A percentile compares a stretch with the other conserved stretches of the same genome.
phyloP scores from a whole-genome alignment of 2,797 vertebrate genomes.

The Stomatorhinus walkeri region DNA sequence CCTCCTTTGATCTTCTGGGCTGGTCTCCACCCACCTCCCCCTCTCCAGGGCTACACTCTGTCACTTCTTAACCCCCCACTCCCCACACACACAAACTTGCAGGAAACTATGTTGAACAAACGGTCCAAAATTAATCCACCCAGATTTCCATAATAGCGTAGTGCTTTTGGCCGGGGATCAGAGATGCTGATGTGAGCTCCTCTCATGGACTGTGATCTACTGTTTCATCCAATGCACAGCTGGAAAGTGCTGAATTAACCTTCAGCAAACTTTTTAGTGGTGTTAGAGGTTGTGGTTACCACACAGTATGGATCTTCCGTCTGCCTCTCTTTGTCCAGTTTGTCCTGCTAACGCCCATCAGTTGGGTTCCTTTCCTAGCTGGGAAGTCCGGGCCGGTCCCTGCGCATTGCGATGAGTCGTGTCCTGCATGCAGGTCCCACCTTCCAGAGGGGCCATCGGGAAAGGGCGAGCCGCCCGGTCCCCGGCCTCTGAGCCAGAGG shows the following conservation, averaged over 20 bases:
- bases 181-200: neutral
- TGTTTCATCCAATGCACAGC: neutral
- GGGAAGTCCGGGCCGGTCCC: neutral
- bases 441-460: neutral
- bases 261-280: neutral
- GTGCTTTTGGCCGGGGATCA: neutral
- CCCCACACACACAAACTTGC: neutral
- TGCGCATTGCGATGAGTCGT: neutral
- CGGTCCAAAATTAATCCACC: conserved; percentile 19
- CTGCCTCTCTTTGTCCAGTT: neutral
- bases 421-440: neutral
- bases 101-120: conserved; percentile 6
- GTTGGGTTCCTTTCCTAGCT: neutral
- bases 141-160: neutral
- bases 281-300: neutral
- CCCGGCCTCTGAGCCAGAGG: neutral
- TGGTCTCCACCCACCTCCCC: neutral
- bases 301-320: neutral
- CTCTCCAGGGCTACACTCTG: neutral
- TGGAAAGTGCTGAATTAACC: neutral
- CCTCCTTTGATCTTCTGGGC: neutral
- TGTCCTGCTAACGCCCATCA: neutral
- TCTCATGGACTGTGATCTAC: neutral
- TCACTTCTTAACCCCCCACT: neutral
- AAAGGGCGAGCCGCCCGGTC: neutral